phyloP scores from a whole-genome alignment of 2,113 vertebrate genomes.

The Natator depressus region DNA sequence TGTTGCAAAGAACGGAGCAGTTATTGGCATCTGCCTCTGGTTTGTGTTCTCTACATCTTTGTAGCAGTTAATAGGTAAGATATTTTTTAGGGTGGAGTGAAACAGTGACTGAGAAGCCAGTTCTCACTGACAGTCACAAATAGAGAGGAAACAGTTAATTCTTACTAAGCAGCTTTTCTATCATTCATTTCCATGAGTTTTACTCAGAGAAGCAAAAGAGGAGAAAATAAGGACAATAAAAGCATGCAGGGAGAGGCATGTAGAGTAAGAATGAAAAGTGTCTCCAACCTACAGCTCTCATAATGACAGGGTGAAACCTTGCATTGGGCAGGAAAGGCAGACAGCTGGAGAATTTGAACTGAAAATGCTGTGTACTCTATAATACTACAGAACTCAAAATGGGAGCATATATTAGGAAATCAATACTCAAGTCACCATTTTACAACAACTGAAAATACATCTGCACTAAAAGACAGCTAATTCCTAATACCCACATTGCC shows the following conservation, averaged over 20 bases:
- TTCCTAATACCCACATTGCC: neutral
- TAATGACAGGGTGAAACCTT: neutral
- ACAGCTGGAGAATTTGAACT: accelerated
- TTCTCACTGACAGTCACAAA: neutral
- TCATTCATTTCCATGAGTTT: neutral
- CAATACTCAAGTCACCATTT: neutral
- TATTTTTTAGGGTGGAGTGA: conserved; percentile 13
- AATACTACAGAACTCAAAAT: neutral
- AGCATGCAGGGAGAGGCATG: neutral
- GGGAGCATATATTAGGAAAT: neutral
- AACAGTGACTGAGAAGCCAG: neutral
- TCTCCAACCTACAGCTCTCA: neutral
- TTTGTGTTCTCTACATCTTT: neutral
- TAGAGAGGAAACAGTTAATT: neutral
- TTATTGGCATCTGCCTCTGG: neutral
- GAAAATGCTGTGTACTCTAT: neutral
- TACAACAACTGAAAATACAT: accelerated
- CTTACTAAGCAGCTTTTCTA: neutral
- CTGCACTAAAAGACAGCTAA: neutral
- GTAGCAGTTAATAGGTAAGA: neutral
- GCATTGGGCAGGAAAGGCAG: neutral
- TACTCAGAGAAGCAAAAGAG: neutral
- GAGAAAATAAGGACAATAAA: neutral
- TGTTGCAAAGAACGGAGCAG: neutral
- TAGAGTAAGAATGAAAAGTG: neutral